Base-by-base conservation (phyloP, 2,113 vertebrate genomes). In the Pterocles gutturalis region DNA sequence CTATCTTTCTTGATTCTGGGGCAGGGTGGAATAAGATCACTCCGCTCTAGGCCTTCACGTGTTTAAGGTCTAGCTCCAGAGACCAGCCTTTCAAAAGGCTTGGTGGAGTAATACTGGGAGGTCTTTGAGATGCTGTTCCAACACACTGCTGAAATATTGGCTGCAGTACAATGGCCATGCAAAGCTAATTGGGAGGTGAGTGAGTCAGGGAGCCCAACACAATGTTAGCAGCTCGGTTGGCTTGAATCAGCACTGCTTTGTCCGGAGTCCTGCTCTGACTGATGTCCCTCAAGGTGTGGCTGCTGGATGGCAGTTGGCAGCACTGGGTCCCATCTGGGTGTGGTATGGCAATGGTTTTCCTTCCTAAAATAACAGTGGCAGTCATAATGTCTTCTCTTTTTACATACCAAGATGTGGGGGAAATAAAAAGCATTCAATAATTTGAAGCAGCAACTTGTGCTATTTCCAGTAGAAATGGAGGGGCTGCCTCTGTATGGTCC, bases 221-320 rank as follows among this genome's bases (percentile, higher is more conserved):
- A 14, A 22, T 0, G 0, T 62, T 41, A 65, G 16, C 26, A 48
- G 55, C 73, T 89, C 3, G 1, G 12, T 1, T 78, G 58, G 38
- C 41, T 83, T 49, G 43, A 81, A 21, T 60, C 13, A n/a, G n/a
- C 10, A 45, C 20, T 28, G 36, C 51, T 71, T 31, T 54, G 25
- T 25, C 3, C 2, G 48, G 48, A 61, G 20, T 57, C 51, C 18
- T 11, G 6, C 60, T 57, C 18, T 49, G 22, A 54, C 28, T 3
- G 16, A 25, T 72, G 41, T 1, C 19, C 21, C 17, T 26, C n/a
- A 16, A 20, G 18, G 7, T 57, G 25, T 29, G 33, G 49, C 48
- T 79, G 33, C 83, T 38, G 57, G 33, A 28, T 77, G 17, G 10
- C 43, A 48, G 33, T 18, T 12, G 6, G 79, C 58, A 81, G 78